phyloP scores from a whole-genome alignment of 2,113 vertebrate genomes.

The Dasyprocta punctata region DNA sequence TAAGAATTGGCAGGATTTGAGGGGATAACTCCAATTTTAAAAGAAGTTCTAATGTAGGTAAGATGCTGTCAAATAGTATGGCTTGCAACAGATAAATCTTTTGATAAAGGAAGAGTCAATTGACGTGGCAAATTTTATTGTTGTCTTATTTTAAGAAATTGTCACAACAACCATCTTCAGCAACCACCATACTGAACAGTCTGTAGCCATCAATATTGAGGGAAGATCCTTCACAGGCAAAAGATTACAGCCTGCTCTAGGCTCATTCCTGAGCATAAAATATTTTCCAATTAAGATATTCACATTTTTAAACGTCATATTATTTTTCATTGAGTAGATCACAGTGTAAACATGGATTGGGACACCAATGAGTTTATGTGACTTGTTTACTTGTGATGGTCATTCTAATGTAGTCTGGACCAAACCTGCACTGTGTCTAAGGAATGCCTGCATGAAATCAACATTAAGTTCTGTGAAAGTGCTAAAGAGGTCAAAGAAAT shows the following conservation, averaged over 20 bases:
- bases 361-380: background rate
- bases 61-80: background rate
- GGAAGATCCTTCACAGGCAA: background rate
- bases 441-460: background rate
- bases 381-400: background rate
- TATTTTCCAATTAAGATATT: background rate
- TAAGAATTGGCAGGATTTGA: background rate
- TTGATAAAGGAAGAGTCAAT: background rate
- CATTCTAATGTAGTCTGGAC: background rate
- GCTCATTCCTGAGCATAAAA: background rate
- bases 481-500: constrained; percentile 28
- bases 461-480: background rate
- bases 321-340: background rate
- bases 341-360: background rate
- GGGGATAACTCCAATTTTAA: background rate
- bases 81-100: background rate
- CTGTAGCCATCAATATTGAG: background rate
- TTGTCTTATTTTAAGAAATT: background rate
- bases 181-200: background rate
- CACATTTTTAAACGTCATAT: background rate
- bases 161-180: background rate
- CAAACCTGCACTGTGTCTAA: background rate
- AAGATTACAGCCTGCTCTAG: background rate
- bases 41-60: background rate
- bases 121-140: background rate